Base-by-base conservation (phyloP, 2,797 vertebrate genomes). In the Gobionotothen gibberifrons region DNA sequence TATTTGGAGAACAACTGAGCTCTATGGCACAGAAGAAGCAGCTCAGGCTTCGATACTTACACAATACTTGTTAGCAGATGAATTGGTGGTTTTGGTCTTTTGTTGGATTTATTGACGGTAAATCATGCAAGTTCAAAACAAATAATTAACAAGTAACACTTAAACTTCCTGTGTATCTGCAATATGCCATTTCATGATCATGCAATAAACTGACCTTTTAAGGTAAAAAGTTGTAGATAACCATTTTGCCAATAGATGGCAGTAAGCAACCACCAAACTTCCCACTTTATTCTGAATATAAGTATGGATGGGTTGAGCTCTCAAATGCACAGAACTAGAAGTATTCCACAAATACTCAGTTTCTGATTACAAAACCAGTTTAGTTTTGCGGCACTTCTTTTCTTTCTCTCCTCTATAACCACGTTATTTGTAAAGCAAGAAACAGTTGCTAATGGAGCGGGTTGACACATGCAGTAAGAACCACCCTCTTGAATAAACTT, bases 201-300 rank as follows among this genome's bases (percentile, higher is more conserved):
- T 43, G 46, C 9, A 19, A 7, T 56, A 55, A 74, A 64, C 12
- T 67, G 26, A 39, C 3, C 39, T 52, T 79, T 79, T 69, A 66
- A 66, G 54, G 21, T 22, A 1, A 15, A 21, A 21, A 4, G 6
- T 40, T 81, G 72, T 63, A 72, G 12, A 76, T 76, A 26, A 1
- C 21, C 53, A 14, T 22, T 44, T 16, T 12, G 17, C 85, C 88
- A 85, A 82, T 76, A 91, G 91, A 75, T 89, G 87, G 85, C 84
- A 85, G 70, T 85, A 73, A 83, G 36, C 39, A 80, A 84, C 74
- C 70, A 69, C 22, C 26, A 60, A 9, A 75, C 15, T 0, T 26
- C 26, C 53, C 15, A 19, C n/a, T 21, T 46, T 12, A 22, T 6
- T 4, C n/a, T 62, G 15, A 10, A 15, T 63, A 19, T 15, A 43